These are phyloP conservation scores for Paratilapia polleni DNA, from an alignment of 2,113 vertebrate genomes.

Conservation along the genomic window DNA sequence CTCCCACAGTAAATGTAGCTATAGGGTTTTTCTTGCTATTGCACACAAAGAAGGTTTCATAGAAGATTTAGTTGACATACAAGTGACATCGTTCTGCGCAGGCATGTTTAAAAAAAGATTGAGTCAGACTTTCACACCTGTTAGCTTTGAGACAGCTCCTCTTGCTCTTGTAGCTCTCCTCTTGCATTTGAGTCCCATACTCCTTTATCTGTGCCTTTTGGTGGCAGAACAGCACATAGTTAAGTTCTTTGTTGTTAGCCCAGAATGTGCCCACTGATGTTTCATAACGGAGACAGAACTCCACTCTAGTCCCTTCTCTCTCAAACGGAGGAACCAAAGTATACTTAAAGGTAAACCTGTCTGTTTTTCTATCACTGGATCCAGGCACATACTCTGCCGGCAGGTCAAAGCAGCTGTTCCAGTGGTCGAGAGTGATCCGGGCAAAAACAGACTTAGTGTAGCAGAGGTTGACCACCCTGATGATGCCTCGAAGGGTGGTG, in stretches of 20 bases:
- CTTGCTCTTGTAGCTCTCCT: conserved; percentile 84
- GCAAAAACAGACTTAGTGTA: conserved; percentile 89
- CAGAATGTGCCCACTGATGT: conserved; percentile 89
- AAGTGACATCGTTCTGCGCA: not conserved
- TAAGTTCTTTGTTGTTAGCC: conserved; percentile 90
- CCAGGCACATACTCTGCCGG: conserved; percentile 90
- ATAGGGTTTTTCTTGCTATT: not conserved
- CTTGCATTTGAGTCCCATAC: conserved; percentile 73
- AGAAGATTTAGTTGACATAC: not conserved
- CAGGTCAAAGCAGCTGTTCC: conserved; percentile 90
- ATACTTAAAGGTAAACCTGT: conserved; percentile 91
- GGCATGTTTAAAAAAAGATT: conserved; percentile 31
- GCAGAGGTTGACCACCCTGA: conserved; percentile 92
- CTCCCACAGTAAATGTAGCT: not conserved
- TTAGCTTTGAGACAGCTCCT: conserved; percentile 91
- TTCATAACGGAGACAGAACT: conserved; percentile 95
- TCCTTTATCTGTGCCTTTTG: conserved; percentile 78
- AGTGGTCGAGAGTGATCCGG: conserved; percentile 87
- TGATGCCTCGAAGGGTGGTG: conserved; percentile 84
- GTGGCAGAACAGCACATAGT: conserved; percentile 90
- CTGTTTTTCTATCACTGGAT: conserved; percentile 89
- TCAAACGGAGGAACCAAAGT: conserved; percentile 86
- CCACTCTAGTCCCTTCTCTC: conserved; percentile 84
- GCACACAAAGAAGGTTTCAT: not conserved
- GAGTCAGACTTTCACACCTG: conserved; percentile 82